Evolutionary conservation across 2,888 invertebrate genomes (phyloP).

Genomic region (Pristionchus fissidentatus): DNA sequence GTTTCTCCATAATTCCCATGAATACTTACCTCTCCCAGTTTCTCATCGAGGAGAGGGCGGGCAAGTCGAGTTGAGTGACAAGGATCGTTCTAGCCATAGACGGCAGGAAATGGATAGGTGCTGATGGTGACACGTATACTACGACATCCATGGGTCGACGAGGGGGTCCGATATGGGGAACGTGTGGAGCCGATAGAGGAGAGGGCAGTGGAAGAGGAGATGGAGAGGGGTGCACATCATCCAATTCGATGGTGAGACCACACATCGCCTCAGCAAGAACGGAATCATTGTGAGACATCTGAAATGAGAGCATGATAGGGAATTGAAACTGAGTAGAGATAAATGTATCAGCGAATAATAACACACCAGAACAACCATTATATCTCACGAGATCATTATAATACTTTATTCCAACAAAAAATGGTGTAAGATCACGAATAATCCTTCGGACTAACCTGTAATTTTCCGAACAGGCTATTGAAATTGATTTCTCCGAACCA

Average conservation of each 20-base stretch:
- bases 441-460: conserved; percentile 50
- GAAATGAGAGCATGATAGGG: background rate
- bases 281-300: background rate
- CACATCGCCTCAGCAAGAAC: background rate
- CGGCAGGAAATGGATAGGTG: background rate
- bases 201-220: background rate
- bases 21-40: conserved; percentile 16
- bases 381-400: background rate
- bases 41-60: conserved; percentile 28
- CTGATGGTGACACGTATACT: background rate
- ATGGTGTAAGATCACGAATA: background rate
- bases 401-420: background rate
- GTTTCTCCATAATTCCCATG: no score
- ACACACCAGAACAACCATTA: background rate
- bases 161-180: conserved; percentile 9
- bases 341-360: background rate
- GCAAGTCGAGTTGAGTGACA: conserved; percentile 18
- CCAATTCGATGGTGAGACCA: conserved; percentile 41
- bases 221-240: background rate
- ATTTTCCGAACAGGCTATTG: conserved; percentile 56
- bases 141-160: background rate
- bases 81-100: background rate
- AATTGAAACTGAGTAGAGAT: background rate
- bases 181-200: background rate
- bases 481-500: conserved; percentile 51